phyloP scores from a whole-genome alignment of 2,888 invertebrate genomes.

The Lasioglossum pauxillum region DNA sequence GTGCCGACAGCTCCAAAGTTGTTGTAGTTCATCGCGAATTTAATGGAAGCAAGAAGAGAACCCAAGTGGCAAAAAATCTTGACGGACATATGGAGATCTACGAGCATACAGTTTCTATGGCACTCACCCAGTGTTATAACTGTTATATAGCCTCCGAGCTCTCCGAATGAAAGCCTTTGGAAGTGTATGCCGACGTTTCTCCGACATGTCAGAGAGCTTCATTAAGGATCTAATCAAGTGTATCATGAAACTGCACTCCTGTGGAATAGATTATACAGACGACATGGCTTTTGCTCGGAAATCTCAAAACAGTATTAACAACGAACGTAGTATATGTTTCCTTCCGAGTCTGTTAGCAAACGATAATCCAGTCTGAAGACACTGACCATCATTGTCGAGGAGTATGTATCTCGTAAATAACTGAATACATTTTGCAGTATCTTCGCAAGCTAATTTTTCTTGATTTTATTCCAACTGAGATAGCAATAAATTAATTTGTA shows the following conservation, averaged over 20 bases:
- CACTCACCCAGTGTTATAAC: not conserved
- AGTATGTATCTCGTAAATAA: too few species aligned
- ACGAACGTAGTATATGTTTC: not conserved
- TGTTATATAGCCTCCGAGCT: not conserved
- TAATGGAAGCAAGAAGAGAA: not conserved
- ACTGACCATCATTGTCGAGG: not conserved
- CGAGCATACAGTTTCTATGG: not conserved
- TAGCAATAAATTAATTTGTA: too few species aligned
- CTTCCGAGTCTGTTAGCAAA: not conserved
- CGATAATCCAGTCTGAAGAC: not conserved
- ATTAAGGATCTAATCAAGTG: conserved; percentile 13
- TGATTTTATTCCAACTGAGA: too few species aligned
- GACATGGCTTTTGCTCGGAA: not conserved
- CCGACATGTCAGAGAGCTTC: not conserved
- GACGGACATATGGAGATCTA: not conserved
- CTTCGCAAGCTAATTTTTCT: too few species aligned
- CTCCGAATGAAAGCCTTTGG: not conserved
- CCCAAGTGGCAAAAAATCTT: not conserved
- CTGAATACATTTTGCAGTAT: too few species aligned
- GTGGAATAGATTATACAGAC: not conserved
- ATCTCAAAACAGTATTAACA: not conserved
- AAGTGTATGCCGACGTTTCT: not conserved
- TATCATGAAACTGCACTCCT: not conserved
- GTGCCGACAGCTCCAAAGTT: not conserved
- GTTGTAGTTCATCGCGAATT: not conserved